Percentiles rank a stretch among this genome's conserved stretches.
These are phyloP conservation scores for Unio pictorum DNA, from an alignment of 2,888 invertebrate genomes.

Conservation along the genomic window DNA sequence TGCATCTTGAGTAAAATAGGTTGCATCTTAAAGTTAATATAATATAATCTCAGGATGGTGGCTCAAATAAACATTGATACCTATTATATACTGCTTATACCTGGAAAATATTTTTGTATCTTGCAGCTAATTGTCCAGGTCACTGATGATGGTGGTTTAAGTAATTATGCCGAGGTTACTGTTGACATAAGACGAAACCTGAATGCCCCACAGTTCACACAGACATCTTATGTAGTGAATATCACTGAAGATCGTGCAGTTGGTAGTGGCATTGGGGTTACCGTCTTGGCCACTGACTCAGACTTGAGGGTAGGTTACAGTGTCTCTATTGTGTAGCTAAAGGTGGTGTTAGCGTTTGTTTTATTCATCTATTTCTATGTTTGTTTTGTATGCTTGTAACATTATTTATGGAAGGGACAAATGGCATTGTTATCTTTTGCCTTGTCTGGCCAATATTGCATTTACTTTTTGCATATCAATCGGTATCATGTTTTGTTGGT, in stretches of 20 bases:
- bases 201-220: slow-evolving; percentile 38
- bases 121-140: slow-evolving; percentile 40
- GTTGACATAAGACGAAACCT: slow-evolving; percentile 45
- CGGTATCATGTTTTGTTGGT: too few relatives aligned
- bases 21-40: too few relatives aligned
- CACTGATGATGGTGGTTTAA: slow-evolving; percentile 36
- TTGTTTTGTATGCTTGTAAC: too few relatives aligned
- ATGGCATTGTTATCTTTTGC: too few relatives aligned
- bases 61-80: too few relatives aligned
- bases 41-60: too few relatives aligned
- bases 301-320: slow-evolving; percentile 30
- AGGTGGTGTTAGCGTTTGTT: background rate
- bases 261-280: slow-evolving; percentile 19
- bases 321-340: background rate
- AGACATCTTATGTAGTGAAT: slow-evolving; percentile 5
- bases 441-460: too few relatives aligned
- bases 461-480: too few relatives aligned
- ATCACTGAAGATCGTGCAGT: slow-evolving; percentile 42
- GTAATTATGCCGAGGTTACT: slow-evolving; percentile 22
- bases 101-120: slow-evolving; percentile 8
- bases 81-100: too few relatives aligned
- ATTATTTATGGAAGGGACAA: too few relatives aligned
- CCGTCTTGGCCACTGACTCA: slow-evolving; percentile 25
- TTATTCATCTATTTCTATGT: too few relatives aligned
- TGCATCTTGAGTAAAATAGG: too few relatives aligned